Base-by-base conservation (phyloP, 2,797 vertebrate species). In the Carduelis carduelis region DNA sequence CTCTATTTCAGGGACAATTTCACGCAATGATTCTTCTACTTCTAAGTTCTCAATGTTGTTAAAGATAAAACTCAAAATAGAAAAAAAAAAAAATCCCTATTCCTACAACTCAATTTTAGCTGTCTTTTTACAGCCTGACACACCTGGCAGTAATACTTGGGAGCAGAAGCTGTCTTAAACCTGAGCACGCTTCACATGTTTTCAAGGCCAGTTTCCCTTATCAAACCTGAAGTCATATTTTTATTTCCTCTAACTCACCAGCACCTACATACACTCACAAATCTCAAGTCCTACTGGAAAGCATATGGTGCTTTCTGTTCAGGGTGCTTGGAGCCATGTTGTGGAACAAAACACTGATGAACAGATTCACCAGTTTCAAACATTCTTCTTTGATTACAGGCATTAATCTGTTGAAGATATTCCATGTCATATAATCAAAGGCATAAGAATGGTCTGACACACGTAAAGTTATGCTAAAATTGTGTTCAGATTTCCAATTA, bases 151-250 rank as follows among this genome's bases (percentile, higher is more conserved):
- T 14, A 35, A 57, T 14, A 61, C 12, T 5, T 52, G 15, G 24
- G 35, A 90, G 39, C 14, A 91, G 65, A 71, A 87, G 19, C 22
- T 81, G 18, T 53, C 39, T 87, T 39, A 79, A 94, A 95, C 57
- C 35, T 47, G 12, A 61, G 34, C 14, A 72, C 44, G 65, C 9
- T 56, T 66, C 69, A 77, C 14, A 68, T 56, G 68, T 68, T 44
- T 85, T 74, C 56, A 80, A 80, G 52, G 59, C 21, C 49, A 80
- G 24, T 71, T 80, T 85, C 34, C 50, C n/a, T 43, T 71, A 75
- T 14, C 53, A 76, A 81, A 78, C 21, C 6, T 34, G n/a, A 92
- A 91, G 44, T 91, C 1, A 4, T 34, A 23, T 57, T 87, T 87
- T 50, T 91, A 7, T 92, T 93, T 80, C 78, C 11, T 49, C 27